Evolutionary conservation across 2,113 vertebrate genomes (phyloP), one percentile per base, ranked within the genome.

Genomic region (Aythya baeri): DNA sequence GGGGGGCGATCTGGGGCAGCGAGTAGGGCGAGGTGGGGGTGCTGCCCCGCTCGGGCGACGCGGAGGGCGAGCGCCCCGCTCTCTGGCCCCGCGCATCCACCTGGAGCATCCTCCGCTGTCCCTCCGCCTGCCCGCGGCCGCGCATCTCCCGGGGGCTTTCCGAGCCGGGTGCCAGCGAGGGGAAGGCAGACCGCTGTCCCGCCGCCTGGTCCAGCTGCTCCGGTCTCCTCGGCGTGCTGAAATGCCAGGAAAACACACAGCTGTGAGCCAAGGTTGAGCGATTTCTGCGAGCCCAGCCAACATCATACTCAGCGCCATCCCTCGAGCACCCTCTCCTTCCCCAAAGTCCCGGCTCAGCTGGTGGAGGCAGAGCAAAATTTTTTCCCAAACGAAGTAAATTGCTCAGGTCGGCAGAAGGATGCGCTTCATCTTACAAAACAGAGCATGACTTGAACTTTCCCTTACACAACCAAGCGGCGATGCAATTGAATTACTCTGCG

Each of bases 1-100:
- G 99, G 36, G 99, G 99, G 14, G 99, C 99, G 2, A 99, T 99
- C 98, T 99, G 99, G 21, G 99, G 99, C 92, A 99, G 97, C 4
- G 99, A 99, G 97, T 99, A 99, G 38, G 99, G 99, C 38, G 99
- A 99, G 32, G 99, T 99, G 72, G 99, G 99, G 78, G 98, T 99
- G 73, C 98, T 99, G 98, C 98, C 98, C 89, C 98, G 97, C 80
- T 99, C 99, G 0, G 99, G 99, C 1, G 99, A 99, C 72, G 96
- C 98, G 0, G 99, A 99, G 9, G 98, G 98, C 29, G 98, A 98
- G 27, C 97, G 97, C 62, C 98, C 98, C 4, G 97, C 27, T 94
- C 97, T 97, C 94, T 98, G 98, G 49, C 89, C 96, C 96, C 97
- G 98, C 92, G 93, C 83, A 6, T 98, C 98, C 95, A 98, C 98